Percentiles rank a stretch among this genome's conserved stretches.
These are phyloP conservation scores for Leucozona laternaria DNA, from an alignment of 2,888 invertebrate genomes.

Conservation along the genomic window DNA sequence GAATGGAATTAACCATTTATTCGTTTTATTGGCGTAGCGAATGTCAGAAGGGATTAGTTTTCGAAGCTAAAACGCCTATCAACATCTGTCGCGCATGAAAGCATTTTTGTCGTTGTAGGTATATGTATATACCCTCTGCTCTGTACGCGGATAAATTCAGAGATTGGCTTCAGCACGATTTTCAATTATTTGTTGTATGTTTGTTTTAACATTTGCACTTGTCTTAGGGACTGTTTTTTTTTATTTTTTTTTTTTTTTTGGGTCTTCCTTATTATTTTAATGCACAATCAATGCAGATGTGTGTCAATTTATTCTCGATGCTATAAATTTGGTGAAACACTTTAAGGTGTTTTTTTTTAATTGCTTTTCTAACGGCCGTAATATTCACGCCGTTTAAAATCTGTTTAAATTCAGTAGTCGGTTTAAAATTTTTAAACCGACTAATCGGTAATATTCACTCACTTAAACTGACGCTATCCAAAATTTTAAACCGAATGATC, in stretches of 20 bases:
- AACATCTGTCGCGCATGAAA: constrained; percentile 74
- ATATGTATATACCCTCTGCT: not conserved
- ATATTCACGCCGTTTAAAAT: no score
- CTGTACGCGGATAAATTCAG: constrained; percentile 35
- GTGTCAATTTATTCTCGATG: constrained; percentile 16
- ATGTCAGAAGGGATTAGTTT: constrained; percentile 75
- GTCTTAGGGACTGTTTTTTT: constrained; percentile 30
- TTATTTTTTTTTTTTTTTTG: not conserved
- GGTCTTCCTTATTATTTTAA: not conserved
- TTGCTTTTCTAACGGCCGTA: no score
- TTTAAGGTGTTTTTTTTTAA: not conserved
- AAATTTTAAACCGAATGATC: no score
- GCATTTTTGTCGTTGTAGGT: constrained; percentile 25
- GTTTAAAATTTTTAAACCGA: no score
- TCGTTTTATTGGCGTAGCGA: constrained; percentile 75
- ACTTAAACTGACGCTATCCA: no score
- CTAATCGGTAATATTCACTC: no score
- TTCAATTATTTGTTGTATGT: constrained; percentile 58
- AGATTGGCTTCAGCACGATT: constrained; percentile 62
- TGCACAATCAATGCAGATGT: constrained; percentile 63
- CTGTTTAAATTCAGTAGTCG: no score
- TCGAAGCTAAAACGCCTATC: constrained; percentile 74
- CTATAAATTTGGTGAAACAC: not conserved
- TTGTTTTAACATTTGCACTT: constrained; percentile 52
- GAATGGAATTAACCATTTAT: constrained; percentile 75